Conservation (phyloP, 2,888 invertebrate species). For the Athalia rosae region DNA sequence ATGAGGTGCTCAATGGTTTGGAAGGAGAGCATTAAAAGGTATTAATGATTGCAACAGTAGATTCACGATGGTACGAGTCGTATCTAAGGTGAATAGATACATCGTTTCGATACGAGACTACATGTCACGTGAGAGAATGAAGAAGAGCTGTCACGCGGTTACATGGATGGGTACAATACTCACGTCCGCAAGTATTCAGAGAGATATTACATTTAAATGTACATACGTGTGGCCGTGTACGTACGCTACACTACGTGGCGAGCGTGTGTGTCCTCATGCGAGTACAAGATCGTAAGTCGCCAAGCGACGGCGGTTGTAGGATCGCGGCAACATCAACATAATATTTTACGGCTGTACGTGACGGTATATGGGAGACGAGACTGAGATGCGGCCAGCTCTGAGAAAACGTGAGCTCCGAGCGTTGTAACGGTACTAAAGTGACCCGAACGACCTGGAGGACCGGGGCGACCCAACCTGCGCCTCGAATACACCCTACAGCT, state of each 20-base stretch:
- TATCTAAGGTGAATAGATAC: not conserved
- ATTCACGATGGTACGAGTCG: not conserved
- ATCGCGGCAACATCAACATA: constrained; percentile 45
- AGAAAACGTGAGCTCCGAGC: constrained; percentile 67
- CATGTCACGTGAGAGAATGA: constrained; percentile 30
- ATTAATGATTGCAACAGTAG: not conserved
- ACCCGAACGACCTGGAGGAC: constrained; percentile 41
- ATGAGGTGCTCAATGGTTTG: not conserved
- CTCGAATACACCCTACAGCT: constrained; percentile 21
- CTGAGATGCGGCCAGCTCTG: constrained; percentile 53
- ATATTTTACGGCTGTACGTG: constrained; percentile 49
- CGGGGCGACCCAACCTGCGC: constrained; percentile 41
- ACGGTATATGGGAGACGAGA: constrained; percentile 50
- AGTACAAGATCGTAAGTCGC: constrained; percentile 45
- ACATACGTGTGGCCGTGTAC: not conserved
- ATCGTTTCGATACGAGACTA: not conserved
- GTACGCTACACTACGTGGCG: not conserved
- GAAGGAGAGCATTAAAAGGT: not conserved
- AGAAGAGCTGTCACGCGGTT: not conserved
- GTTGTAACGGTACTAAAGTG: constrained; percentile 62
- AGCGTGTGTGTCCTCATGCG: not conserved
- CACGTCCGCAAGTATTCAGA: not conserved
- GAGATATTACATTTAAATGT: too few relatives aligned
- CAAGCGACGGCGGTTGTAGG: constrained; percentile 30
- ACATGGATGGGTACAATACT: constrained; percentile 9